Base-by-base conservation (phyloP, 2,113 vertebrate species). In the Globicephala melas region DNA sequence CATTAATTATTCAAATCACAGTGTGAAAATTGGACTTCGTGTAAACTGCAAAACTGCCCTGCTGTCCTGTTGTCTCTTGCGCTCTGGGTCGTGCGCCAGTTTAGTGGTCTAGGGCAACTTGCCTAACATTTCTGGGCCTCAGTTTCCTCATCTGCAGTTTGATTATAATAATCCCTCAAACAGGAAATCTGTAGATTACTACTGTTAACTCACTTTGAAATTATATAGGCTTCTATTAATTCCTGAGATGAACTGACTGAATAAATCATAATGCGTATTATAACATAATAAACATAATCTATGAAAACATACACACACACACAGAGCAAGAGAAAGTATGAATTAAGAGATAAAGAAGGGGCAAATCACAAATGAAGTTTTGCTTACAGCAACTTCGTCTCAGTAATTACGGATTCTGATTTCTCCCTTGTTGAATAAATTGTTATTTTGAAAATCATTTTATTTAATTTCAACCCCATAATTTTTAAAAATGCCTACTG, bases 131-230 rank as follows among this genome's bases (percentile, higher is more conserved):
- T 65, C 36, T 55, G n/a, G 90, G 8, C 44, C 25, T 93, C 25
- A 10, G 2, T 82, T 36, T 89, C 47, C 62, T 93, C 28, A n/a
- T 58, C 77, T 68, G 25, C n/a, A 85, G 74, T 77, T 76, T 44
- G 31, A 0, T 33, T 55, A 21, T 25, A 91, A 82, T 76, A 91
- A 91, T 71, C 15, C 33, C 82, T 88, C 82, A 91, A 83, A 88
- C 6, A 81, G 62, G 44, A 91, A 94, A 84, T 63, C 31, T 83
- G 5, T 89, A 33, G 36, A 89, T 55, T 81, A 23, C 63, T 94
- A 68, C 26, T 87, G 44, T 67, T 77, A 90, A 60, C 74, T 89
- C 65, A 58, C 63, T 97, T 96, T 95, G 55, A 90, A 98, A 96
- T 97, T 86, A 89, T 13, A 44, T 12, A 74, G 86, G 31, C 47